These are phyloP conservation scores for Dryobotodes eremita DNA, from an alignment of 2,888 invertebrate genomes.

Conservation along the genomic window DNA sequence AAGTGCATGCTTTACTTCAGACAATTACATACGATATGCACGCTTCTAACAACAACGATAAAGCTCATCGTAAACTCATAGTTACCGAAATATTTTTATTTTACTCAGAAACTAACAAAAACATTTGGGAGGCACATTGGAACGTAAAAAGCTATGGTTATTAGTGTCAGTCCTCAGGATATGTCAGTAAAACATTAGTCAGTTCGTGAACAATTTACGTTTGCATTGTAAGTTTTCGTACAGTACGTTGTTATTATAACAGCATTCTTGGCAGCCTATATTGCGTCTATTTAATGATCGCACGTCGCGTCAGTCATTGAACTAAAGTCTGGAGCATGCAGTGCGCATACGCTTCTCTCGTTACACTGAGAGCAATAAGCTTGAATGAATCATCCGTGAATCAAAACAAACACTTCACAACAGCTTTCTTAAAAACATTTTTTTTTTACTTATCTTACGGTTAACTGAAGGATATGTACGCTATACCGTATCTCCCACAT, in stretches of 20 bases:
- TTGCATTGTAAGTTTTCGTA: constrained; percentile 45
- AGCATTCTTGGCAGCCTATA: constrained; percentile 68
- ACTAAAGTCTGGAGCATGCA: constrained; percentile 66
- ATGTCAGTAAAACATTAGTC: constrained; percentile 61
- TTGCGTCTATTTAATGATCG: constrained; percentile 70
- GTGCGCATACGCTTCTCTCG: constrained; percentile 55
- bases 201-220: constrained; percentile 55
- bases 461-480: constrained; percentile 19
- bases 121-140: constrained; percentile 13
- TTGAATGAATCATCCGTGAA: constrained; percentile 62
- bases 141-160: constrained; percentile 39
- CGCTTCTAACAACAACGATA: constrained; percentile 41
- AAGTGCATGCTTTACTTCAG: constrained; percentile 53
- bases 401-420: constrained; percentile 60
- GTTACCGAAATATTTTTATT: constrained; percentile 39
- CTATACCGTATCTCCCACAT: constrained; percentile 16
- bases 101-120: constrained; percentile 30
- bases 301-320: constrained; percentile 69
- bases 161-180: constrained; percentile 60
- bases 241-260: constrained; percentile 66
- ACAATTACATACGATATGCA: constrained; percentile 55
- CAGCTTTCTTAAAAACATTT: constrained; percentile 24
- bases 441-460: constrained; percentile 8
- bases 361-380: constrained; percentile 59
- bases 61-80: constrained; percentile 47